Base-by-base conservation (phyloP, 2,113 vertebrate species). In the Tursiops truncatus region DNA sequence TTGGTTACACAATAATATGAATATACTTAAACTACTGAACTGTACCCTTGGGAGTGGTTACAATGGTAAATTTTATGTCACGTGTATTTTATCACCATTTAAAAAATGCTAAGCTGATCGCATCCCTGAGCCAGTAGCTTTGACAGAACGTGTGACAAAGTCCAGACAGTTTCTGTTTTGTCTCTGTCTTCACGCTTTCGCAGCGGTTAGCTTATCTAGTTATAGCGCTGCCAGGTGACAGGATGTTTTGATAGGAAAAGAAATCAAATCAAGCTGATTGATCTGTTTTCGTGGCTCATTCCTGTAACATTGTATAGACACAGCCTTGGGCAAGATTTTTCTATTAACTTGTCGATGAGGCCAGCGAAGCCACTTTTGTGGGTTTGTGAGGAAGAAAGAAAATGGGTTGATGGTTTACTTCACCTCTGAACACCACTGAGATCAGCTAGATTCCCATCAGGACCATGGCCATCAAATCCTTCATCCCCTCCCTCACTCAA, bases 211-310 rank as follows among this genome's bases (percentile, higher is more conserved):
- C 82, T 68, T 58, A 41, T 88, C 73, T 53, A 7, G 10, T 50
- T 60, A 25, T 53, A 25, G 21, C 60, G 81, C 12, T 73, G 23
- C 76, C 25, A 65, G 11, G n/a, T 79, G 50, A 31, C 41, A 38
- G 56, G 31, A 56, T 58, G 36, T 73, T 93, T 83, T 60, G 70
- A 47, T 47, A 60, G 18, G 58, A 10, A 26, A 50, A 53, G 67
- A 79, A 94, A 77, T 65, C 33, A 95, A 74, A 68, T 85, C 23
- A 63, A 81, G 84, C 56, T 83, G 65, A 38, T 67, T 28, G n/a
- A 33, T 70, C 63, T n/a, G 2, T 76, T 94, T 74, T 33, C 11
- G 36, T 86, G 3, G 1, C 63, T 86, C 33, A 17, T 44, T 93
- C 77, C 53, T 84, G 1, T 62, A 80, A 50, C n/a, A 21, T 6